These are phyloP conservation scores for Anthophora plumipes DNA, from an alignment of 2,888 invertebrate species.

Conservation along the genomic window DNA sequence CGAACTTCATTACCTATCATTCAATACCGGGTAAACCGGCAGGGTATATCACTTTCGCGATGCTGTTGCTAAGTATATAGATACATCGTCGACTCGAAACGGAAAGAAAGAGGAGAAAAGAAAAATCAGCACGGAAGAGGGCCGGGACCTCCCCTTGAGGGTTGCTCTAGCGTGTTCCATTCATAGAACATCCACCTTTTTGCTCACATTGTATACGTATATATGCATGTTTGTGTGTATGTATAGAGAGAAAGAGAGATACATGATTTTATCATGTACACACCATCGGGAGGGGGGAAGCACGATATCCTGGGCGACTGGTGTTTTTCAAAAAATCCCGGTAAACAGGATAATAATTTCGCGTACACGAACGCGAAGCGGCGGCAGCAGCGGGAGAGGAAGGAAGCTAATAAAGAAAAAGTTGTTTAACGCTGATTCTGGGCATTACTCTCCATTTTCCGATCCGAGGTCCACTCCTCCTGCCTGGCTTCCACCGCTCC, in stretches of 20 bases:
- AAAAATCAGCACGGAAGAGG: conserved; percentile 13
- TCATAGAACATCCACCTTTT: conserved; percentile 19
- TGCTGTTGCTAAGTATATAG: conserved; percentile 9
- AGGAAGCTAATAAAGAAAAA: conserved; percentile 33
- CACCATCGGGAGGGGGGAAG: not conserved
- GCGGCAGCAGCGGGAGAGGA: not conserved
- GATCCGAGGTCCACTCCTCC: conserved; percentile 18
- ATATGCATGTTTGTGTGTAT: not conserved
- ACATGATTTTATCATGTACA: not conserved
- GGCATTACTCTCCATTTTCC: conserved; percentile 52
- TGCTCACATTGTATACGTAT: not conserved
- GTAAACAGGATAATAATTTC: conserved; percentile 54
- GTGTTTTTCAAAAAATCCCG: conserved; percentile 27
- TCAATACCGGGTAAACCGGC: not conserved
- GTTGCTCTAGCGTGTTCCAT: conserved; percentile 1
- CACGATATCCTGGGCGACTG: not conserved
- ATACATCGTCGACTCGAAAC: not conserved
- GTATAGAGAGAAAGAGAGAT: too few species aligned
- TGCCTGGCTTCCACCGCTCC: not conserved
- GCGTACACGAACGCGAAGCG: conserved; percentile 7
- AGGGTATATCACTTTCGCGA: conserved; percentile 17
- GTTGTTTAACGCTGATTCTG: conserved; percentile 49
- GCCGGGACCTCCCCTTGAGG: not conserved
- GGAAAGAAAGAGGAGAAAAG: too few species aligned
- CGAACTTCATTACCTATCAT: conserved; percentile 31